These are phyloP conservation scores for Verasper variegatus DNA, from an alignment of 2,113 vertebrate species.

Conservation along the genomic window DNA sequence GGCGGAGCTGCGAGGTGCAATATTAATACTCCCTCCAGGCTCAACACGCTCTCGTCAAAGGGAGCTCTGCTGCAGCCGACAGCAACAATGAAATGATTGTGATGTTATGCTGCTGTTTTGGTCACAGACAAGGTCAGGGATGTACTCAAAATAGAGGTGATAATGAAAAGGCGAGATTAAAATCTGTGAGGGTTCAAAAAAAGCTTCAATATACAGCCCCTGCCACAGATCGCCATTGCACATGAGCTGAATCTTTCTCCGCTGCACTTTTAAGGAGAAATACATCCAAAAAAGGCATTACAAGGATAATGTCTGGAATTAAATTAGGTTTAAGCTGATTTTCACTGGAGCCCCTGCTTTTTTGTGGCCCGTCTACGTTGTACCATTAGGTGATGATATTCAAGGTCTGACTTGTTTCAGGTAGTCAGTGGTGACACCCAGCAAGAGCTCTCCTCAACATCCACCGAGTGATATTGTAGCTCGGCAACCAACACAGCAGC, in stretches of 20 bases:
- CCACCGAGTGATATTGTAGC: slow-evolving; percentile 1
- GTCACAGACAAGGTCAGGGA: slow-evolving; percentile 5
- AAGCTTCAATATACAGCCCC: neutral
- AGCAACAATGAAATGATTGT: slow-evolving; percentile 41
- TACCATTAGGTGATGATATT: neutral
- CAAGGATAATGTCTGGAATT: neutral
- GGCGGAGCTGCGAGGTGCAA: slow-evolving; percentile 45
- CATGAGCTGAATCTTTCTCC: neutral
- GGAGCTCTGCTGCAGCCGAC: slow-evolving; percentile 28
- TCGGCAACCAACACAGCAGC: slow-evolving; percentile 4
- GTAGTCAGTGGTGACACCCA: neutral
- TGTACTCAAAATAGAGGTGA: slow-evolving; percentile 3
- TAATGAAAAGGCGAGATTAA: slow-evolving; percentile 16
- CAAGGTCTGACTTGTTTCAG: neutral
- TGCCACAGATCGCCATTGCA: neutral
- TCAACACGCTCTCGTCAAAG: slow-evolving; percentile 48
- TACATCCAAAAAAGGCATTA: neutral
- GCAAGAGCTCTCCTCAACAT: neutral
- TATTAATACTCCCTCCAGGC: slow-evolving; percentile 63
- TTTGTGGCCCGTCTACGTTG: neutral
- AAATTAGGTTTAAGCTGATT: neutral
- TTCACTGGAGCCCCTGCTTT: neutral
- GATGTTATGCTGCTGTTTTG: slow-evolving; percentile 33
- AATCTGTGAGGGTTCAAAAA: slow-evolving; percentile 12
- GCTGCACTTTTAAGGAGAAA: neutral